These are phyloP conservation scores for Monopterus albus DNA, from an alignment of 2,113 vertebrate species.

Conservation along the genomic window DNA sequence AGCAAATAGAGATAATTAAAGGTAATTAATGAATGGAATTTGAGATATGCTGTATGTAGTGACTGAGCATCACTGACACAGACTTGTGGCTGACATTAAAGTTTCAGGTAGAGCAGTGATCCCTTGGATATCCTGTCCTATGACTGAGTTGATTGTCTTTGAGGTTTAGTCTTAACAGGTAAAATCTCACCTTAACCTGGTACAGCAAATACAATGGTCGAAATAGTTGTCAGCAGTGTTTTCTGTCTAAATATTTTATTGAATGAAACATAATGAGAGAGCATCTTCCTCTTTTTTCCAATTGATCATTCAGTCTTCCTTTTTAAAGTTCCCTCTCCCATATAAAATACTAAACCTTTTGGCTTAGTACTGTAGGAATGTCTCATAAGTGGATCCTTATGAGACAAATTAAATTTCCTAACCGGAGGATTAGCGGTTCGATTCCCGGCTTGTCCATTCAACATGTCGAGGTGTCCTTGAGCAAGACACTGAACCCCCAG, in stretches of 20 bases:
- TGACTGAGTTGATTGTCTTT: not conserved
- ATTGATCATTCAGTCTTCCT: slow-evolving; percentile 21
- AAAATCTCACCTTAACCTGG: not conserved
- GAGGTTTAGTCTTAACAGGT: not conserved
- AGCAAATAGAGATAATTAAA: not conserved
- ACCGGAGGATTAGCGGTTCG: too few species aligned
- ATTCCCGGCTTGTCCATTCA: too few species aligned
- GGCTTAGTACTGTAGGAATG: too few species aligned
- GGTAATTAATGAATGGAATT: not conserved
- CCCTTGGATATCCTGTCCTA: not conserved
- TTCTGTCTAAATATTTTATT: slow-evolving; percentile 50
- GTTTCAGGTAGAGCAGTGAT: not conserved
- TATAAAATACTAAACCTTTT: too few species aligned
- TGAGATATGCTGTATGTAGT: not conserved
- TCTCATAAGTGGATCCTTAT: slow-evolving; percentile 50
- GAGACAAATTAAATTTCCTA: slow-evolving; percentile 55
- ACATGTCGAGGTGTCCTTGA: too few species aligned
- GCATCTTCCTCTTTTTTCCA: slow-evolving; percentile 4
- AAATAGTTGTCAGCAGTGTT: too few species aligned
- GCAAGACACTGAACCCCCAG: too few species aligned
- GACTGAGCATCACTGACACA: not conserved
- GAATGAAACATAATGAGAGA: slow-evolving; percentile 48
- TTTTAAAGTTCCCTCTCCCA: slow-evolving; percentile 32
- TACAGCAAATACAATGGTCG: too few species aligned
- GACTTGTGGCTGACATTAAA: not conserved